Conservation (phyloP, 2,797 vertebrate genomes). For the Acipenser transmontanus region DNA sequence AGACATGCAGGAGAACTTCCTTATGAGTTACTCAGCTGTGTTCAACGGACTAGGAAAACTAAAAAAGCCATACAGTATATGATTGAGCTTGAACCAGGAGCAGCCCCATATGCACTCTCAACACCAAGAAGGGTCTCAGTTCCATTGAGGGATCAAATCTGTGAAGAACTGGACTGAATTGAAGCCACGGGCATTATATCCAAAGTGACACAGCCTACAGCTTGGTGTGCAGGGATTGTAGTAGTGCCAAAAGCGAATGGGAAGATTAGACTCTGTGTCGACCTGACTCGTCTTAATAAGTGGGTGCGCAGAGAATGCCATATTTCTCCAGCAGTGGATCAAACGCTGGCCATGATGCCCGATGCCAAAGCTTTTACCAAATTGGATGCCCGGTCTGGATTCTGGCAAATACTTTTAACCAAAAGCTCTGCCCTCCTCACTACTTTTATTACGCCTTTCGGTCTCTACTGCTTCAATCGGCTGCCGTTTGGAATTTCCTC, state of each 20-base stretch:
- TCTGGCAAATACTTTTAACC: too few relatives aligned
- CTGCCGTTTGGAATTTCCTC: conserved; percentile 14
- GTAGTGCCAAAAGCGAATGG: conserved; percentile 10
- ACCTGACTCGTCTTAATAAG: background rate
- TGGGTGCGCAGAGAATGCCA: background rate
- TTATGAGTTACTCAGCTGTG: conserved; percentile 13
- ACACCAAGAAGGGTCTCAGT: conserved; percentile 6
- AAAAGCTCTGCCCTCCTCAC: background rate
- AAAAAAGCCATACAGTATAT: conserved; percentile 19
- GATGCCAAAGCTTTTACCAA: background rate
- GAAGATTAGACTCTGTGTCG: background rate
- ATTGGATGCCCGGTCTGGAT: too few relatives aligned
- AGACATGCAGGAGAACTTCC: conserved; percentile 9
- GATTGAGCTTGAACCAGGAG: conserved; percentile 8
- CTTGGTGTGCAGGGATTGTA: conserved; percentile 15
- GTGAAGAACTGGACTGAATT: conserved; percentile 13
- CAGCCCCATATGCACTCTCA: conserved; percentile 11
- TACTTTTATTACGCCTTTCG: background rate
- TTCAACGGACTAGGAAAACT: conserved; percentile 21
- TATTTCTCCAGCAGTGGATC: background rate
- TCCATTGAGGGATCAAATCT: conserved; percentile 8
- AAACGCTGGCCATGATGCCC: background rate
- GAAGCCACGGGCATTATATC: conserved; percentile 11
- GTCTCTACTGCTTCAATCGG: background rate
- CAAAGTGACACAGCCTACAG: conserved; percentile 7